Percentiles rank a stretch among this genome's conserved stretches.
These are phyloP conservation scores for Cynaeus angustus DNA, from an alignment of 2,888 invertebrate species.

Conservation along the genomic window DNA sequence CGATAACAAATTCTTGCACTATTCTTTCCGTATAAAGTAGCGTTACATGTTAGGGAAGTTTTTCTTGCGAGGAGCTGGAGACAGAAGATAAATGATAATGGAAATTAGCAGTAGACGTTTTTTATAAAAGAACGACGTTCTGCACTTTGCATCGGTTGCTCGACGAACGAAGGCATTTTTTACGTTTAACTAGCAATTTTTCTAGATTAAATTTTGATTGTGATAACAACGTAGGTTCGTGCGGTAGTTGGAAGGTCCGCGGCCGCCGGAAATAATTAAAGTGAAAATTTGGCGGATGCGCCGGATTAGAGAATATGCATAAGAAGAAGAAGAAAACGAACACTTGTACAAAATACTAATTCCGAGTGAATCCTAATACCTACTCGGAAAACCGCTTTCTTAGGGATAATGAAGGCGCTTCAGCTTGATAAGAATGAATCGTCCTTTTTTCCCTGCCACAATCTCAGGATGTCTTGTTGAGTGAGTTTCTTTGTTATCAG, in stretches of 20 bases:
- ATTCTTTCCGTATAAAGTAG: conserved; percentile 60
- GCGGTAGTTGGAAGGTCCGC: conserved; percentile 1
- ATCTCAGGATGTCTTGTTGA: conserved; percentile 55
- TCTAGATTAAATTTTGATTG: conserved; percentile 50
- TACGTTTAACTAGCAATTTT: conserved; percentile 57
- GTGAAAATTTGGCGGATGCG: conserved; percentile 41
- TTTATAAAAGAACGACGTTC: conserved; percentile 63
- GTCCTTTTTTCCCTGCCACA: conserved; percentile 50
- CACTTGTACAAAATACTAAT: conserved; percentile 51
- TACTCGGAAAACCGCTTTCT: conserved; percentile 51
- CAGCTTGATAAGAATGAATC: conserved; percentile 53
- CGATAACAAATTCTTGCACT: conserved; percentile 62
- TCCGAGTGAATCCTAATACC: conserved; percentile 50
- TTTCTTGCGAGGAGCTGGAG: conserved; percentile 55
- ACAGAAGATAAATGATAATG: conserved; percentile 70
- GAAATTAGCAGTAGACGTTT: conserved; percentile 68
- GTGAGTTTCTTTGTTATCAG: conserved; percentile 54
- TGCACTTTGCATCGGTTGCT: conserved; percentile 62
- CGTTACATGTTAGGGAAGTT: conserved; percentile 63
- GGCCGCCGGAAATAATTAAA: neutral
- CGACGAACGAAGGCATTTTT: conserved; percentile 51
- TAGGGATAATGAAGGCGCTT: conserved; percentile 52
- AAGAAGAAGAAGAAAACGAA: conserved; percentile 31
- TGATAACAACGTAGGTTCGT: conserved; percentile 11
- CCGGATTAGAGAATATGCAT: conserved; percentile 27